Base-by-base conservation (phyloP, 2,888 invertebrate species). In the Caenorhabditis virilis region DNA sequence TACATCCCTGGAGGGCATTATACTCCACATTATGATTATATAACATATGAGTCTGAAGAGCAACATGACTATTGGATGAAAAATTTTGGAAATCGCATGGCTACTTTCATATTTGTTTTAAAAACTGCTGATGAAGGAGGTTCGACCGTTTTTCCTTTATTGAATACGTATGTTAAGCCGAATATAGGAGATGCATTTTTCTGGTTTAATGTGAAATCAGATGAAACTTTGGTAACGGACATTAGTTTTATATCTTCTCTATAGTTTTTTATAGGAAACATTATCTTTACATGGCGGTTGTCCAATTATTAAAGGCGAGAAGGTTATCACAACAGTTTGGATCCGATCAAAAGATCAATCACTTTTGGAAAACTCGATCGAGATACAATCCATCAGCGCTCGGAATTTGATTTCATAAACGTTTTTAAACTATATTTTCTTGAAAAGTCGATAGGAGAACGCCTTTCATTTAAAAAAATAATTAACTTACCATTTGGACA, bases 401-500 rank as follows among this genome's bases (percentile, higher is more conserved):
- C 15, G 4, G 13, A 7, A 4, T 36, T 36, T 36, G 16, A 16
- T 36, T 36, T 36, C 4, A 16, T 9, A 9, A 36, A 36, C 16
- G 7, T 36, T 36, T 36, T 36, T 36, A 36, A 38, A 38, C 7
- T 38, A 18, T 18, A 4, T n/a, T n/a, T n/a, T n/a, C n/a, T n/a
- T n/a, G n/a, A n/a, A n/a, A n/a, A n/a, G n/a, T n/a, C n/a, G n/a
- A n/a, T n/a, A n/a, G n/a, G n/a, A n/a, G n/a, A n/a, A n/a, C n/a
- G n/a, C n/a, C n/a, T n/a, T n/a, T n/a, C n/a, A n/a, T n/a, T n/a
- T n/a, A n/a, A n/a, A n/a, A n/a, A n/a, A n/a, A n/a, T n/a, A n/a
- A n/a, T 39, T 15, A 36, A 72, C 74, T 43, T 7, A 78, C 79
- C 76, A 62, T 77, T 78, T 3, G 78, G 79, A 60, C 81, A 81